Percentiles rank a stretch among this genome's conserved stretches.
phyloP scores from a whole-genome alignment of 2,888 invertebrate genomes.

The Harpagoxenus sublaevis region DNA sequence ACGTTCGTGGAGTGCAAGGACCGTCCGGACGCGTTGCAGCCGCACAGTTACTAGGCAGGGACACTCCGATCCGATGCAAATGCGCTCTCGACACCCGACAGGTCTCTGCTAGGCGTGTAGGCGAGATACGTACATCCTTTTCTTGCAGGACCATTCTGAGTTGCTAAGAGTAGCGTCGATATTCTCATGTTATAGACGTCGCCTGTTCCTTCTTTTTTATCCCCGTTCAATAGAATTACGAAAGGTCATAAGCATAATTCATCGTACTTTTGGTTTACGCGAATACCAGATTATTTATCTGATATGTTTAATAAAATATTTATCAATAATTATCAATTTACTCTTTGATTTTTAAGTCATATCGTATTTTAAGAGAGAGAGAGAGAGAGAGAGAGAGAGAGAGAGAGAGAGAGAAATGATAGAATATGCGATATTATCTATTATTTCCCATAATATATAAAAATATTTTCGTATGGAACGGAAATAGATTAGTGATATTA shows the following conservation, averaged over 20 bases:
- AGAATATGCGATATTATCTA: neutral
- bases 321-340: neutral
- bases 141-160: conserved; percentile 74
- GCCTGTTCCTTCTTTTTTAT: conserved; percentile 8
- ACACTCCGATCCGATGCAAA: conserved; percentile 78
- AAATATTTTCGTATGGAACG: neutral
- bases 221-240: neutral
- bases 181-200: conserved; percentile 64
- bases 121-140: conserved; percentile 80
- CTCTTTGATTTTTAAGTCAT: neutral
- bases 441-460: neutral
- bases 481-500: neutral
- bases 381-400: neutral
- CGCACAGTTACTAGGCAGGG: conserved; percentile 75
- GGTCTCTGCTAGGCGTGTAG: conserved; percentile 76
- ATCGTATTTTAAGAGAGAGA: conserved; percentile 5
- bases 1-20: conserved; percentile 53
- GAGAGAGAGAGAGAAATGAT: neutral
- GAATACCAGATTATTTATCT: neutral
- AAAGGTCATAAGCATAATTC: neutral
- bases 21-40: conserved; percentile 55
- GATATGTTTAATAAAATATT: neutral
- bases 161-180: conserved; percentile 52
- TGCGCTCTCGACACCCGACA: conserved; percentile 76
- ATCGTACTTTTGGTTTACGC: neutral